A percentile compares a stretch with the other conserved stretches of the same genome.
phyloP scores from a whole-genome alignment of 1,140 invertebrate species.

The Ganaspis sp. region DNA sequence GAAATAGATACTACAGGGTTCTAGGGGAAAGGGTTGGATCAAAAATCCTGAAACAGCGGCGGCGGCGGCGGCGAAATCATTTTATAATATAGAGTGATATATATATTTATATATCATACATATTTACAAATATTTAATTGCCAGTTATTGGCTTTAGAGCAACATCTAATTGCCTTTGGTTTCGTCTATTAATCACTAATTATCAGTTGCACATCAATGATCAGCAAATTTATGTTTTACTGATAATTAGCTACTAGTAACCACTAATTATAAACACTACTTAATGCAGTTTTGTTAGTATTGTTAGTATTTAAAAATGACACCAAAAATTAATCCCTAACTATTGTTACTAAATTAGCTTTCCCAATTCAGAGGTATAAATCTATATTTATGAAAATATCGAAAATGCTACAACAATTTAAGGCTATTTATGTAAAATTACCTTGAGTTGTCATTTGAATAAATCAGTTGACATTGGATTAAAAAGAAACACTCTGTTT shows the following conservation, averaged over 20 bases:
- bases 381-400: not conserved
- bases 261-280: not conserved
- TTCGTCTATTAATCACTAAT: not conserved
- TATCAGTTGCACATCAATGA: not conserved
- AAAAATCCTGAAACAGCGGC: no score
- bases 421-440: not conserved
- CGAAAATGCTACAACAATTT: not conserved
- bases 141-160: not conserved
- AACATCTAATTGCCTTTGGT: slow-evolving; percentile 1
- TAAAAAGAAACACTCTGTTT: not conserved
- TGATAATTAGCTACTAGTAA: not conserved
- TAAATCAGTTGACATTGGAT: not conserved
- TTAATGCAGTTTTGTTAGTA: not conserved
- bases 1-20: no score
- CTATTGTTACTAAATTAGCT: no score
- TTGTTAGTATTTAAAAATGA: not conserved
- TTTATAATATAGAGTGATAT: no score
- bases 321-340: not conserved
- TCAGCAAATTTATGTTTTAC: not conserved
- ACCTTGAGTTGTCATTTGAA: not conserved
- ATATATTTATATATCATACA: not conserved
- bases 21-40: no score
- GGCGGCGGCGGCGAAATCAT: no score
- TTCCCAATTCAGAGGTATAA: no score
- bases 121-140: not conserved